Evolutionary conservation across 2,888 invertebrate species (phyloP).

Genomic region (Flabesymbios commensalis): DNA sequence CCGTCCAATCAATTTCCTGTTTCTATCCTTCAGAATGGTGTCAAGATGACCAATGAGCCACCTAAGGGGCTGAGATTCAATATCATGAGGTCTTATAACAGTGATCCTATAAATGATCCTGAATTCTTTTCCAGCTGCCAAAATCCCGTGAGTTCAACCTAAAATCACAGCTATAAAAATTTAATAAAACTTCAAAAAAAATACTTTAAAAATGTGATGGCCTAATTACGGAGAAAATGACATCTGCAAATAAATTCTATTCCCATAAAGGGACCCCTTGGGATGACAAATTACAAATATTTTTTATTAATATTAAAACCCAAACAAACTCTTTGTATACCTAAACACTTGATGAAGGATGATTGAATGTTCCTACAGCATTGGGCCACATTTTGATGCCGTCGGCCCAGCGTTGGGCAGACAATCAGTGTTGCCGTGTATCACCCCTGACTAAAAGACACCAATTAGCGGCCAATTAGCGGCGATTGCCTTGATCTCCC

Average conservation of each 20-base stretch:
- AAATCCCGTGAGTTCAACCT: slow-evolving; percentile 47
- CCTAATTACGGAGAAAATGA: neutral
- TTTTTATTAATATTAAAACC: too few relatives aligned
- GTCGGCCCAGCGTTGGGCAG: too few relatives aligned
- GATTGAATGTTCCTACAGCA: too few relatives aligned
- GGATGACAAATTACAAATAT: too few relatives aligned
- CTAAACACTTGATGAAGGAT: too few relatives aligned
- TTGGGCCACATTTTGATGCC: too few relatives aligned
- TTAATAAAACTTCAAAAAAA: neutral
- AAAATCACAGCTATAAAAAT: neutral
- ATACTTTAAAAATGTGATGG: neutral
- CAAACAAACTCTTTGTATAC: too few relatives aligned
- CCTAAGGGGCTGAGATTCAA: slow-evolving; percentile 63
- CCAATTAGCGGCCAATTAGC: too few relatives aligned
- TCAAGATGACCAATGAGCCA: slow-evolving; percentile 64
- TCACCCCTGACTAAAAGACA: too few relatives aligned
- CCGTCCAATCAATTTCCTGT: slow-evolving; percentile 61
- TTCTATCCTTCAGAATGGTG: slow-evolving; percentile 63
- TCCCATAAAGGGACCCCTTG: neutral
- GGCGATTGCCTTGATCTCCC: too few relatives aligned
- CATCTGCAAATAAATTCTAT: neutral
- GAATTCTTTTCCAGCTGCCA: slow-evolving; percentile 74
- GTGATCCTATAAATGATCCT: slow-evolving; percentile 82
- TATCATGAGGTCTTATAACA: slow-evolving; percentile 68
- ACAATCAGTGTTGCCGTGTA: too few relatives aligned